phyloP scores from a whole-genome alignment of 2,113 vertebrate species.

The Motacilla alba region DNA sequence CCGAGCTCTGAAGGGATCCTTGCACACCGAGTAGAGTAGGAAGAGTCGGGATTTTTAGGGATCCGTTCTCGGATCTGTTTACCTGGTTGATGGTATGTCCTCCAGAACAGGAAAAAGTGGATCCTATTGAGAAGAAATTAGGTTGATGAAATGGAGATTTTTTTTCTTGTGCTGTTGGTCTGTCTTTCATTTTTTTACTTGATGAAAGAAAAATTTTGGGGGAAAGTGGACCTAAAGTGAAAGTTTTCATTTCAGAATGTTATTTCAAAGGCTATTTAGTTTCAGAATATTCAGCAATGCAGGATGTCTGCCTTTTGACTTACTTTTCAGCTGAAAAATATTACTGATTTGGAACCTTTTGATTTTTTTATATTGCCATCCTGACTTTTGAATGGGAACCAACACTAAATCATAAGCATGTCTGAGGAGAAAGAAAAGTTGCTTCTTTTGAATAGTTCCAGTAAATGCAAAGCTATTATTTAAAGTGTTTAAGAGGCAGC shows the following conservation, averaged over 20 bases:
- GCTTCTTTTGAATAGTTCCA: not conserved
- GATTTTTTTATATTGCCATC: not conserved
- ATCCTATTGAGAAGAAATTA: not conserved
- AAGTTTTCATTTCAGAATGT: not conserved
- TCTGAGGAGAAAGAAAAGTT: not conserved
- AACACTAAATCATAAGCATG: not conserved
- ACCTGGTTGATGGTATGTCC: too few species aligned
- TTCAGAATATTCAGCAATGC: not conserved
- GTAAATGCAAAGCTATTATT: not conserved
- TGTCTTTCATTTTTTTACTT: not conserved
- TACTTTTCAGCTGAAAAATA: not conserved
- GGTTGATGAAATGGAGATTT: not conserved
- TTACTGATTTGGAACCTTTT: not conserved
- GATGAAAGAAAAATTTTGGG: not conserved
- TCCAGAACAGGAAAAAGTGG: not conserved
- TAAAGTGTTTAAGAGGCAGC: not conserved
- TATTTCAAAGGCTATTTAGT: not conserved
- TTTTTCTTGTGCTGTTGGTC: not conserved
- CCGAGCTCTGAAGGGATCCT: not conserved
- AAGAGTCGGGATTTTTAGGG: not conserved
- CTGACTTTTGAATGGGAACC: not conserved
- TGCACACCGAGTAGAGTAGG: fast-evolving
- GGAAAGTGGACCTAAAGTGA: not conserved
- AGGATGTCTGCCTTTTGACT: not conserved
- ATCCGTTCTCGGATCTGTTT: not conserved